Evolutionary conservation across 2,888 invertebrate species (phyloP).

Genomic region (Hololepta plana): DNA sequence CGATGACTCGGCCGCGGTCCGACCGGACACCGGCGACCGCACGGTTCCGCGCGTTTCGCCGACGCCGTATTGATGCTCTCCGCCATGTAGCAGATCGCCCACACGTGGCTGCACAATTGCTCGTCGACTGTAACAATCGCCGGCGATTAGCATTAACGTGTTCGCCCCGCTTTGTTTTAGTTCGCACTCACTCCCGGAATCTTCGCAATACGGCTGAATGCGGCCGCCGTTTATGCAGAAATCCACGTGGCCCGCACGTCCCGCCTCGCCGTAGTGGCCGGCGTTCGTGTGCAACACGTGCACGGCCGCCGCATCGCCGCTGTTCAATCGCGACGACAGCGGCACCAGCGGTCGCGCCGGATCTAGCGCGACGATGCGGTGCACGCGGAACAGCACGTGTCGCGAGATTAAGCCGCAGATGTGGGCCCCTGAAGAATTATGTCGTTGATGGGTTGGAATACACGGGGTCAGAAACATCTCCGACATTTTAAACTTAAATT

Average conservation of each 20-base stretch:
- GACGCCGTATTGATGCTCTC: conserved; percentile 46
- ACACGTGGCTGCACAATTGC: conserved; percentile 63
- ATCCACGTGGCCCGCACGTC: conserved; percentile 57
- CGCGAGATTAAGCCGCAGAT: conserved; percentile 59
- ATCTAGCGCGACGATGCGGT: conserved; percentile 54
- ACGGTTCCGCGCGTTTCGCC: conserved; percentile 43
- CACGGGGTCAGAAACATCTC: no score
- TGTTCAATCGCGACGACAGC: conserved; percentile 44
- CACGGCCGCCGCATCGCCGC: conserved; percentile 59
- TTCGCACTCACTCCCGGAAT: conserved; percentile 44
- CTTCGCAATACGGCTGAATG: conserved; percentile 56
- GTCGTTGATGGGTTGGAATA: no score
- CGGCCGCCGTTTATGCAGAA: conserved; percentile 67
- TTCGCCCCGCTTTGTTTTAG: no score
- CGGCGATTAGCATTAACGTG: no score
- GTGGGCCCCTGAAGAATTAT: conserved; percentile 40
- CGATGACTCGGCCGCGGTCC: conserved; percentile 36
- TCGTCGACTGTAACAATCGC: conserved; percentile 40
- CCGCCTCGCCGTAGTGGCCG: conserved; percentile 58
- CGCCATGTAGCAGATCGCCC: conserved; percentile 64
- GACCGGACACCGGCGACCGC: conserved; percentile 52
- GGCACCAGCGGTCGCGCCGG: conserved; percentile 57
- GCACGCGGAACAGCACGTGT: conserved; percentile 50
- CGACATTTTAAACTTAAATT: no score
- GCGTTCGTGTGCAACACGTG: conserved; percentile 67